These are phyloP conservation scores for Argyresthia goedartella DNA, from an alignment of 2,888 invertebrate genomes.

Conservation along the genomic window DNA sequence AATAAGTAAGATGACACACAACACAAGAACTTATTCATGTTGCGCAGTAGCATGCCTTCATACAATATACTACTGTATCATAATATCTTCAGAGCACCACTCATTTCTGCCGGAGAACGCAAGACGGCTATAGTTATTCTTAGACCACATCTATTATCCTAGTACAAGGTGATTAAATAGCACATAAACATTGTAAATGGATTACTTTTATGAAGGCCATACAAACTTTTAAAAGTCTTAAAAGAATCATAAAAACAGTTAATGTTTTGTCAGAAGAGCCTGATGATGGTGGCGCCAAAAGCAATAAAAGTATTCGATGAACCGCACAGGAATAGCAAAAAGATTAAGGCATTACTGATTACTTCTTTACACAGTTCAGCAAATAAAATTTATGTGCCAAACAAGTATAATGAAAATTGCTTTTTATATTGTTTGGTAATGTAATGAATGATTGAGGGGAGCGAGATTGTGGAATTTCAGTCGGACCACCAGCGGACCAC, in stretches of 20 bases:
- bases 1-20: neutral
- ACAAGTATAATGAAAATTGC: constrained; percentile 9
- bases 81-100: constrained; percentile 28
- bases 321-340: constrained; percentile 2
- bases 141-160: constrained; percentile 20
- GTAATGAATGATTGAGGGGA: constrained; percentile 13
- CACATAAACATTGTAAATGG: neutral
- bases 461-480: constrained; percentile 23
- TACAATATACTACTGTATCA: constrained; percentile 48
- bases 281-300: constrained; percentile 5
- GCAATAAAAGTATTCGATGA: constrained; percentile 3
- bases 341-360: constrained; percentile 1
- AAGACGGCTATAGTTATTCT: neutral
- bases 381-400: constrained; percentile 5
- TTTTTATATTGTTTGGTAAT: constrained; percentile 17
- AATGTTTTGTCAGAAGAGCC: constrained; percentile 3
- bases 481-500: constrained; percentile 40
- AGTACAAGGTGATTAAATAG: constrained; percentile 23
- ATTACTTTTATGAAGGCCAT: constrained; percentile 5
- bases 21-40: neutral
- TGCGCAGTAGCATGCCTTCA: constrained; percentile 45
- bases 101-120: constrained; percentile 11
- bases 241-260: constrained; percentile 1
- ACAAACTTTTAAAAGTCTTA: neutral
- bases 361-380: constrained; percentile 4